Percentiles rank a stretch among this genome's conserved stretches.
phyloP scores from a whole-genome alignment of 2,113 vertebrate species.

The Megatriorchis doriae region DNA sequence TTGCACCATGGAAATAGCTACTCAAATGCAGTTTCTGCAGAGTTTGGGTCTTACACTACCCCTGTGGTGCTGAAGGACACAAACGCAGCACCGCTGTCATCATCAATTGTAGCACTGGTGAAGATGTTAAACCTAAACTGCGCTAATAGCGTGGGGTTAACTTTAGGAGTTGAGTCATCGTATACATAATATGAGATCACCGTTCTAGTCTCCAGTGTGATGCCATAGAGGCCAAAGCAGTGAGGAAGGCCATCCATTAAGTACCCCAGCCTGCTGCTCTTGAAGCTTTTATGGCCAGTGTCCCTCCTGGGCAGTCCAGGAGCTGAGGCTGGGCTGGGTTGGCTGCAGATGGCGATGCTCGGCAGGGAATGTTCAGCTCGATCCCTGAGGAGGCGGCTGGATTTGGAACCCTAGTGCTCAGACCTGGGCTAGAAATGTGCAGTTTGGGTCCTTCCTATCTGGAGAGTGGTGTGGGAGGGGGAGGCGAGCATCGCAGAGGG shows the following conservation, averaged over 20 bases:
- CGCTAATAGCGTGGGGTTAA: fast-evolving
- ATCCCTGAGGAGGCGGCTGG: neutral
- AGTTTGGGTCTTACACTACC: neutral
- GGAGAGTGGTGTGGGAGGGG: neutral
- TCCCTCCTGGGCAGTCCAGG: neutral
- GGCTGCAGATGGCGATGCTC: neutral
- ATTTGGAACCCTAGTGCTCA: neutral
- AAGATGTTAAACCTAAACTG: neutral
- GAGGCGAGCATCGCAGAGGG: fast-evolving
- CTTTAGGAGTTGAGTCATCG: neutral
- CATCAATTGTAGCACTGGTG: fast-evolving
- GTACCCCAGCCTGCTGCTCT: neutral
- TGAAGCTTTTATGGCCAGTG: neutral
- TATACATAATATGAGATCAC: neutral
- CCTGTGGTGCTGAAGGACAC: neutral
- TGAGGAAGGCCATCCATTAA: neutral
- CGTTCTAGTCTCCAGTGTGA: fast-evolving
- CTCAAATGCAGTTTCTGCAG: neutral
- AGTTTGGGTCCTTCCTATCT: neutral
- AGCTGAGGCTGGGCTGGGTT: neutral
- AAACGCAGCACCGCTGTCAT: fast-evolving
- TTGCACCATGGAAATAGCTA: fast-evolving
- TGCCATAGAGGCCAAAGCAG: neutral
- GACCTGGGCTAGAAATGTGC: neutral
- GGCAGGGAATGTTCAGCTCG: neutral